These are phyloP conservation scores for Halcyon badia DNA, from an alignment of 2,797 vertebrate genomes.

Conservation along the genomic window DNA sequence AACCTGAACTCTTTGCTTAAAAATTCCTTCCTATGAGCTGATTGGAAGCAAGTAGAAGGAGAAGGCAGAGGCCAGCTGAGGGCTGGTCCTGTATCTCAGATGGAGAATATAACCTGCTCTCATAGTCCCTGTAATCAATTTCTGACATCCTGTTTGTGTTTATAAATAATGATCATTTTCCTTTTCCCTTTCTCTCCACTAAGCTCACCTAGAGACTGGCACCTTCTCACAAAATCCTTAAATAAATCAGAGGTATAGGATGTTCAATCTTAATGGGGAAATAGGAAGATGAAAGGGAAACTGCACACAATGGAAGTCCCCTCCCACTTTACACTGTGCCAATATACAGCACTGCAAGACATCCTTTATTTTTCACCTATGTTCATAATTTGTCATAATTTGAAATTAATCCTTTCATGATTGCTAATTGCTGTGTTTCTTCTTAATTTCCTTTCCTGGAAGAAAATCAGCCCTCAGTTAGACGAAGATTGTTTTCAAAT, in stretches of 20 bases:
- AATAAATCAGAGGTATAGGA: not conserved
- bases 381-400: not conserved
- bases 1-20: not conserved
- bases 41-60: not conserved
- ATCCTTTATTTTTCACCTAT: not conserved
- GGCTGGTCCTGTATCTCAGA: not conserved
- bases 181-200: constrained; percentile 28
- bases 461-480: constrained; percentile 9
- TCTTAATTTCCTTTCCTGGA: constrained; percentile 17
- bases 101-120: constrained; percentile 33
- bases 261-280: not conserved
- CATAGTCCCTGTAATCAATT: constrained; percentile 50
- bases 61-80: not conserved
- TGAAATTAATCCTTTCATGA: constrained; percentile 5
- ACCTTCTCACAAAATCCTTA: not conserved
- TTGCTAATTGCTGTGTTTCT: constrained; percentile 30
- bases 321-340: not conserved
- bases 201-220: not conserved
- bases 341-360: not conserved
- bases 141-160: constrained; percentile 27
- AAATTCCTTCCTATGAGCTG: not conserved
- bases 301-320: not conserved
- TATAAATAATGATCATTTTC: constrained; percentile 30
- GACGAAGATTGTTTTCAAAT: constrained; percentile 12
- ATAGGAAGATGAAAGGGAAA: not conserved